These are phyloP conservation scores for Philopotamus ludificatus DNA, from an alignment of 1,140 invertebrate genomes.

Conservation along the genomic window DNA sequence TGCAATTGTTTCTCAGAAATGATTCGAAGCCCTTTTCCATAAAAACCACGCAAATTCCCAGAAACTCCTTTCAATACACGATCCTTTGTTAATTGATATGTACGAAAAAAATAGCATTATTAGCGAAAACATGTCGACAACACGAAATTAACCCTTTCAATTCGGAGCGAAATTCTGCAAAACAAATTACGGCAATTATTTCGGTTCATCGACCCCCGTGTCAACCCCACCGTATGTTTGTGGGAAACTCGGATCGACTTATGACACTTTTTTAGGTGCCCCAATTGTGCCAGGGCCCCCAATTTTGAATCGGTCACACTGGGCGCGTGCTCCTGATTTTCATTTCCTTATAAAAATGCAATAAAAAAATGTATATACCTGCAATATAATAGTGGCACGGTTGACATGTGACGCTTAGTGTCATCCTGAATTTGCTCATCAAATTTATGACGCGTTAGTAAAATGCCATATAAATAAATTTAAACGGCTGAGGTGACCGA, in stretches of 20 bases:
- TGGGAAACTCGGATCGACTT: neutral
- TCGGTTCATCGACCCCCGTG: neutral
- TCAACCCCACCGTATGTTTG: too few relatives aligned
- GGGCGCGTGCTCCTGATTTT: neutral
- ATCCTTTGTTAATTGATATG: too few relatives aligned
- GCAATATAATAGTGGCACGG: neutral
- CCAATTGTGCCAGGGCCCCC: neutral
- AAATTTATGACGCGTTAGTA: conserved; percentile 26
- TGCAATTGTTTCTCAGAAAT: too few relatives aligned
- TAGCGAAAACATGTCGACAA: too few relatives aligned
- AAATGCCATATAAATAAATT: too few relatives aligned
- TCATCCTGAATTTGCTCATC: conserved; percentile 15
- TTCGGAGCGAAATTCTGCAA: neutral
- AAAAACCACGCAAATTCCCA: neutral
- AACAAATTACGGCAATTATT: neutral
- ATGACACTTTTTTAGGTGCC: neutral
- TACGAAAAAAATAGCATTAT: too few relatives aligned
- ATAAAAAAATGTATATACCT: neutral
- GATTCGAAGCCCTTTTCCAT: too few relatives aligned
- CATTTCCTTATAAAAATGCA: conserved; percentile 2
- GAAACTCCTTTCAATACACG: neutral
- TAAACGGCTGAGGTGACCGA: too few relatives aligned
- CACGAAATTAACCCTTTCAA: neutral
- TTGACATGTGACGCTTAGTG: conserved; percentile 15
- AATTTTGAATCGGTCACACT: neutral